These are phyloP conservation scores for Holothuria leucospilota DNA, from an alignment of 53 echinoderm and acorn worm genomes.

Conservation along the genomic window DNA sequence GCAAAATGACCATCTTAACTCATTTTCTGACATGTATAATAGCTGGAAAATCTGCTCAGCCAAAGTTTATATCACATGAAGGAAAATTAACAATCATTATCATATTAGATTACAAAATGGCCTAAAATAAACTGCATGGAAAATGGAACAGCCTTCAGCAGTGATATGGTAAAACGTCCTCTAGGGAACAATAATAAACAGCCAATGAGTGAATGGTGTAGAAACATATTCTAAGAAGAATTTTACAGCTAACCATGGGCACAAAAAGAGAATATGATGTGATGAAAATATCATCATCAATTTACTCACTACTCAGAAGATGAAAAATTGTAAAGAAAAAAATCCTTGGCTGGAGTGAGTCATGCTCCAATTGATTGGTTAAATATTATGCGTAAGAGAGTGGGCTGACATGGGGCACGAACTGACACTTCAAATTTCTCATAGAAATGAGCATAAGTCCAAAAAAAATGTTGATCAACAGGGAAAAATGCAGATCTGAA, in stretches of 20 bases:
- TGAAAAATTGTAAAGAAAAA: conserved; percentile 8
- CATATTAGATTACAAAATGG: neutral
- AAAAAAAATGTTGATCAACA: neutral
- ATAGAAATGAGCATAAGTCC: neutral
- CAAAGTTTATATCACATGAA: too few species aligned
- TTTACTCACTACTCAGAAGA: conserved; percentile 6
- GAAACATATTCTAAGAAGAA: neutral
- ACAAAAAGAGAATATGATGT: neutral
- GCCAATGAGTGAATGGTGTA: too few species aligned
- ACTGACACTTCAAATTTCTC: conserved; percentile 18
- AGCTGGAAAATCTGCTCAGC: too few species aligned
- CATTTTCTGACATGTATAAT: too few species aligned
- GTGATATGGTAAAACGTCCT: neutral
- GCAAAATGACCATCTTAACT: too few species aligned
- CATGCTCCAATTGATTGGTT: conserved; percentile 25
- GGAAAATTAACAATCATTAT: too few species aligned
- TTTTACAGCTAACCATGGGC: neutral
- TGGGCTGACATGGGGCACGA: conserved; percentile 21
- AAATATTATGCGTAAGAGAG: conserved; percentile 16
- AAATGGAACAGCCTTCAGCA: conserved; percentile 24
- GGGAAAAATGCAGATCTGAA: conserved; percentile 20
- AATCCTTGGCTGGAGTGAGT: conserved; percentile 19
- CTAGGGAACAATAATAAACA: conserved; percentile 9
- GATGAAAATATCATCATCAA: conserved; percentile 23
- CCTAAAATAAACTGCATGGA: conserved; percentile 9